phyloP scores from a whole-genome alignment of 2,797 vertebrate genomes.

The Harpagifer antarcticus region DNA sequence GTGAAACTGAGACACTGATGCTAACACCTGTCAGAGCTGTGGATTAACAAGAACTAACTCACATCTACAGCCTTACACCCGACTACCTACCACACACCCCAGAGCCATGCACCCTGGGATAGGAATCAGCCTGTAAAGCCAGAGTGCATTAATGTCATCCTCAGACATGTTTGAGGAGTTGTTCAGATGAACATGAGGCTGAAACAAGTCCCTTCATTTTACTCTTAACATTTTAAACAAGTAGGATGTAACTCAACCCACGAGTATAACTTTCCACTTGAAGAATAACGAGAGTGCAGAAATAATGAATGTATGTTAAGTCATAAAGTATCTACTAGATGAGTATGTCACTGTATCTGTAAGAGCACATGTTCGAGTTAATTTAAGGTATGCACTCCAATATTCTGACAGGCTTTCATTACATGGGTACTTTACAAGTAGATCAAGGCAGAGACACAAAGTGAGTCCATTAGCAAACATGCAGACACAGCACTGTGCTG shows the following conservation, averaged over 20 bases:
- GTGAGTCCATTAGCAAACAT: too few species aligned
- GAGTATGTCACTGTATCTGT: too few species aligned
- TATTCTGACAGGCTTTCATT: too few species aligned
- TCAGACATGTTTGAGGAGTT: background rate
- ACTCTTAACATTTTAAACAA: background rate
- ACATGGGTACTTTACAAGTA: too few species aligned
- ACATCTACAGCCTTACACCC: constrained; percentile 1
- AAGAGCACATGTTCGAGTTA: too few species aligned
- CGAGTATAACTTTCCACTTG: background rate
- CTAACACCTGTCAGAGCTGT: constrained; percentile 58
- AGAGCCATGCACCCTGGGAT: constrained; percentile 3
- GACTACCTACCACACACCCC: constrained; percentile 1
- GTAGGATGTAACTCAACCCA: background rate
- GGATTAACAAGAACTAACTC: constrained; percentile 46
- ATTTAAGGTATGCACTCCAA: too few species aligned
- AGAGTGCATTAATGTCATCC: constrained; percentile 36
- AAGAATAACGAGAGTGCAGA: background rate
- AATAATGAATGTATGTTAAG: background rate
- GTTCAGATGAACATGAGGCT: too few species aligned
- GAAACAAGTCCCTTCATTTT: too few species aligned
- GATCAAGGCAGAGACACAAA: too few species aligned
- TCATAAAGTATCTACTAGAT: too few species aligned
- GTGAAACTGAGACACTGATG: constrained; percentile 45
- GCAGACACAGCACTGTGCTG: too few species aligned
- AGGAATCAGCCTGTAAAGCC: constrained; percentile 18